phyloP scores from a whole-genome alignment of 1,140 invertebrate species.

The Ooceraea biroi region DNA sequence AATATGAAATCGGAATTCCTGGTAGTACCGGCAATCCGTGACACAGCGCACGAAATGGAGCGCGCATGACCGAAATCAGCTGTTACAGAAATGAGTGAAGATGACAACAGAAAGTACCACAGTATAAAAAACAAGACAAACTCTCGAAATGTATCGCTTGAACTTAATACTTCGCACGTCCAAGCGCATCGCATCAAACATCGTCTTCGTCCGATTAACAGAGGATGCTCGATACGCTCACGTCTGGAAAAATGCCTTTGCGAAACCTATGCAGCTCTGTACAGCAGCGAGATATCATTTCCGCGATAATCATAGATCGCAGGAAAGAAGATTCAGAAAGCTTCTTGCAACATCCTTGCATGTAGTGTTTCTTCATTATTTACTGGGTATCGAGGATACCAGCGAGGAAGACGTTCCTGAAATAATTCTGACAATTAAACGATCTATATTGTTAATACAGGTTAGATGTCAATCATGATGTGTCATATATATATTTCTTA shows the following conservation, averaged over 20 bases:
- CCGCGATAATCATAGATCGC: neutral
- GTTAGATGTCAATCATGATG: conserved; percentile 69
- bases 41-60: no score
- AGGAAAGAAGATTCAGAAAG: neutral
- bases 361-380: conserved; percentile 80
- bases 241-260: neutral
- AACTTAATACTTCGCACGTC: neutral
- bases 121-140: no score
- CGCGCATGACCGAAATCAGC: no score
- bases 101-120: no score
- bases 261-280: neutral
- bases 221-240: neutral
- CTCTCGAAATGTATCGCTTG: conserved; percentile 10
- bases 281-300: neutral
- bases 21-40: no score
- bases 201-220: neutral
- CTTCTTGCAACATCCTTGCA: conserved; percentile 20
- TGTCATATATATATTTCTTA: neutral
- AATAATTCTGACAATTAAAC: conserved; percentile 91
- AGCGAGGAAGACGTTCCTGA: conserved; percentile 89
- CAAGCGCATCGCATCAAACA: neutral
- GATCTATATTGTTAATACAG: conserved; percentile 90
- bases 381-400: conserved; percentile 79
- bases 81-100: no score
- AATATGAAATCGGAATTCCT: no score